Evolutionary conservation across 2,113 vertebrate genomes (phyloP), one percentile per base, ranked within the genome.

Genomic region (Scortum barcoo): DNA sequence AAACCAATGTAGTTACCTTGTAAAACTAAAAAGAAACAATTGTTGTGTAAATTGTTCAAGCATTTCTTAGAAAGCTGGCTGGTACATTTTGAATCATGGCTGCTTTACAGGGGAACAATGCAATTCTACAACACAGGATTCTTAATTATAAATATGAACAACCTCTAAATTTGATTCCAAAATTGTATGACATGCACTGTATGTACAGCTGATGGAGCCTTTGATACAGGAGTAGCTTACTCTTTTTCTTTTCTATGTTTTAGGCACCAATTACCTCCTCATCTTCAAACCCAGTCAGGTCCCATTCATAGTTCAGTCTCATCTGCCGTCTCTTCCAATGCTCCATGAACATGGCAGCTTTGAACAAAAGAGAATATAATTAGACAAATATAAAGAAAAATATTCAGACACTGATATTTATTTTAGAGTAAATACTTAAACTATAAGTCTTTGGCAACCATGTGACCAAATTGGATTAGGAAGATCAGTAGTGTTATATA

Each of bases 321-420:
- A 99, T 99, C 95, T 99, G 98, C 77, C 97, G 96, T 93, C 98
- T 95, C 84, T 99, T 99, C 98, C 98, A 99, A 88, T 99, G 97
- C 80, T 99, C 98, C 98, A 99, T 98, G 93, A 99, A 99, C 91
- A 98, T 99, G 84, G 98, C 98, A 20, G 98, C 98, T 99, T 89
- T 17, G 79, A 76, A 72, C 22, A 48, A 95, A 6, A 63, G 10
- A 57, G 3, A 68, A 60, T 33, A 57, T 2, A 76, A 56, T 53
- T 11, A 66, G 19, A 51, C 9, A 68, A 20, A 58, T 2, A 60
- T 9, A 66, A 11, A 60, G 10, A 42, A 11, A 19, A 2, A 22
- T 14, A 58, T 4, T 42, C 22, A 40, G 13, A 54, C 8, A 72
- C 9, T 30, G n/a, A 42, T 2, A 26, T 54, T 5, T 38, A 40